Conservation (phyloP, 1,140 invertebrate species). For the Drosophila teissieri region DNA sequence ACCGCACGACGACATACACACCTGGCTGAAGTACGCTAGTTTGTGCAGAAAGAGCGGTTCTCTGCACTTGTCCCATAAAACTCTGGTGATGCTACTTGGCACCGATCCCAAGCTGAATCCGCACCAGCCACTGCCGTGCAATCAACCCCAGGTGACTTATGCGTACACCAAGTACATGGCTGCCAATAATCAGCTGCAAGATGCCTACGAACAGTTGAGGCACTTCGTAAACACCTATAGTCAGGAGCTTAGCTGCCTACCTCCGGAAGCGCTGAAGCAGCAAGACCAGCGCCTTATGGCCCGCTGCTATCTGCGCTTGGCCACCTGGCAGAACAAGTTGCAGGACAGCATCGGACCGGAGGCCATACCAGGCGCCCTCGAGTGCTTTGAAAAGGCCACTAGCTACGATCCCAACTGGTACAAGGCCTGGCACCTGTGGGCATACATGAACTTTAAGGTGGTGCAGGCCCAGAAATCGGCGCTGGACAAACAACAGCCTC, state of each 20-base stretch:
- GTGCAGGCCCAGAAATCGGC: constrained; percentile 90
- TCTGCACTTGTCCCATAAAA: constrained; percentile 94
- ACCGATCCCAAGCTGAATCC: constrained; percentile 90
- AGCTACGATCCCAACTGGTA: constrained; percentile 95
- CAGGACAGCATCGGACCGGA: constrained; percentile 90
- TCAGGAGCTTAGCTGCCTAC: constrained; percentile 83
- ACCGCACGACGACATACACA: constrained; percentile 97
- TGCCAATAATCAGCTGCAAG: constrained; percentile 91
- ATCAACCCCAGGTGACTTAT: constrained; percentile 93
- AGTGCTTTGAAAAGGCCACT: constrained; percentile 94
- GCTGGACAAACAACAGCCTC: constrained; percentile 66
- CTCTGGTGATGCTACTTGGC: constrained; percentile 94
- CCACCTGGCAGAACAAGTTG: constrained; percentile 94
- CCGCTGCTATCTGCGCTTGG: constrained; percentile 95
- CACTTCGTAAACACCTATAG: constrained; percentile 91
- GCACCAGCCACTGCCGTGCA: constrained; percentile 90
- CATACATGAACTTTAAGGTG: constrained; percentile 99
- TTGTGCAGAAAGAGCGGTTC: constrained; percentile 97
- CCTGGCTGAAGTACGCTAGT: constrained; percentile 99
- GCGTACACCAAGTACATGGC: constrained; percentile 98
- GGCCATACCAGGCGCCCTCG: constrained; percentile 93
- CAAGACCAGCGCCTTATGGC: constrained; percentile 91
- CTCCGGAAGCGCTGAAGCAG: constrained; percentile 87
- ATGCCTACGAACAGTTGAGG: constrained; percentile 91
- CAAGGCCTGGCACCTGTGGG: constrained; percentile 99